Conservation (phyloP, 2,888 invertebrate species). For the Ernsta delagoae region DNA sequence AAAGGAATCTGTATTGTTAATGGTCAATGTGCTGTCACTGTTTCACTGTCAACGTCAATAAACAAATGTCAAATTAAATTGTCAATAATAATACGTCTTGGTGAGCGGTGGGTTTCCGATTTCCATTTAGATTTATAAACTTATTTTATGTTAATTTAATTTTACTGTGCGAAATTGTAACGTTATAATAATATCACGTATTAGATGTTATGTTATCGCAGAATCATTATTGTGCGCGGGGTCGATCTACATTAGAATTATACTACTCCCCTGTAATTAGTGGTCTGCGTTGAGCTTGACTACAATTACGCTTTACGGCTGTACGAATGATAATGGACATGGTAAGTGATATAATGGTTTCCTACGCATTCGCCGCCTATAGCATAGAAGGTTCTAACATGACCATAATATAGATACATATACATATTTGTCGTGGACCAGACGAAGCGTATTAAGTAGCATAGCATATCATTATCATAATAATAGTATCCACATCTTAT, state of each 20-base stretch:
- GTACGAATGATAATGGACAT: slow-evolving; percentile 3
- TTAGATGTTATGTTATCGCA: background rate
- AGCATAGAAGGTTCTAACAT: too few relatives aligned
- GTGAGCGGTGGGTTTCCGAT: background rate
- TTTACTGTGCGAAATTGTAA: background rate
- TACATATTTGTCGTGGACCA: too few relatives aligned
- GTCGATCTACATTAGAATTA: background rate
- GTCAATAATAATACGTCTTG: background rate
- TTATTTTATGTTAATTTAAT: background rate
- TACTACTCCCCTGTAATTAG: background rate
- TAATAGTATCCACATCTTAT: too few relatives aligned
- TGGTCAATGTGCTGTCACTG: too few relatives aligned
- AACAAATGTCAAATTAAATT: background rate
- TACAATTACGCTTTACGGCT: slow-evolving; percentile 15
- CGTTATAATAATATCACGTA: background rate
- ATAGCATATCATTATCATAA: too few relatives aligned
- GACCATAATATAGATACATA: too few relatives aligned
- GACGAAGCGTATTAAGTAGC: too few relatives aligned
- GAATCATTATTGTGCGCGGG: background rate
- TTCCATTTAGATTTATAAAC: background rate
- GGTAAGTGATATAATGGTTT: background rate
- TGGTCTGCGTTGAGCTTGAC: slow-evolving; percentile 5
- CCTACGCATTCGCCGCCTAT: background rate
- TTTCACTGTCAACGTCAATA: too few relatives aligned
- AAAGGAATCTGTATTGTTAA: too few relatives aligned